Evolutionary conservation across 2,797 vertebrate genomes (phyloP).

Genomic region (Cryptoblepharus egeriae): DNA sequence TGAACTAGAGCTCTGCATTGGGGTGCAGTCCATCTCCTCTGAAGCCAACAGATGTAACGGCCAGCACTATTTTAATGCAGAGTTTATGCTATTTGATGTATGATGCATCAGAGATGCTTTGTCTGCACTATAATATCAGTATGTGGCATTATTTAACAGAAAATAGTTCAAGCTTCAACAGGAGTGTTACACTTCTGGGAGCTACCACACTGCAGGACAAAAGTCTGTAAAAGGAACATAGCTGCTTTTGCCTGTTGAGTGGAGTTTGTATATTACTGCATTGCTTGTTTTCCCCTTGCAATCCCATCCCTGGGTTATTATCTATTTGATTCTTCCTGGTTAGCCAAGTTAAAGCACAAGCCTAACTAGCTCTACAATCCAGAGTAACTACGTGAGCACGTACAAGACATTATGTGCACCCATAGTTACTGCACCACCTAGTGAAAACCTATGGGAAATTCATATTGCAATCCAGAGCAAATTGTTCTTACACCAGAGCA

Average conservation of each 20-base stretch:
- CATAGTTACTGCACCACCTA: too few relatives aligned
- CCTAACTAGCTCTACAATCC: too few relatives aligned
- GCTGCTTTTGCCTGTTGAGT: neutral
- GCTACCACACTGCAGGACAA: neutral
- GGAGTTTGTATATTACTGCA: neutral
- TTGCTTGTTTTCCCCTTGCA: neutral
- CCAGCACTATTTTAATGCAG: neutral
- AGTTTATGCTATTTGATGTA: neutral
- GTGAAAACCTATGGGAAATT: too few relatives aligned
- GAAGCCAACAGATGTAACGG: neutral
- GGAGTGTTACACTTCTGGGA: neutral
- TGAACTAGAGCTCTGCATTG: neutral
- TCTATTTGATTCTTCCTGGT: slow-evolving; percentile 10
- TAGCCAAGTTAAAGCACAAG: too few relatives aligned
- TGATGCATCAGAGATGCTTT: neutral
- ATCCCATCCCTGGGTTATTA: neutral
- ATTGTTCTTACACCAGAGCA: too few relatives aligned
- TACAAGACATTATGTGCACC: too few relatives aligned
- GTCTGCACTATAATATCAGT: neutral
- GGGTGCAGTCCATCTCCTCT: neutral
- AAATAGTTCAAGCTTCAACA: neutral
- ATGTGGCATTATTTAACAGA: neutral
- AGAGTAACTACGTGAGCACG: too few relatives aligned
- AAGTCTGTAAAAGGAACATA: neutral
- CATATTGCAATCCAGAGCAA: too few relatives aligned